Evolutionary conservation across 2,797 vertebrate genomes (phyloP).

Genomic region (Buceros bicornis): DNA sequence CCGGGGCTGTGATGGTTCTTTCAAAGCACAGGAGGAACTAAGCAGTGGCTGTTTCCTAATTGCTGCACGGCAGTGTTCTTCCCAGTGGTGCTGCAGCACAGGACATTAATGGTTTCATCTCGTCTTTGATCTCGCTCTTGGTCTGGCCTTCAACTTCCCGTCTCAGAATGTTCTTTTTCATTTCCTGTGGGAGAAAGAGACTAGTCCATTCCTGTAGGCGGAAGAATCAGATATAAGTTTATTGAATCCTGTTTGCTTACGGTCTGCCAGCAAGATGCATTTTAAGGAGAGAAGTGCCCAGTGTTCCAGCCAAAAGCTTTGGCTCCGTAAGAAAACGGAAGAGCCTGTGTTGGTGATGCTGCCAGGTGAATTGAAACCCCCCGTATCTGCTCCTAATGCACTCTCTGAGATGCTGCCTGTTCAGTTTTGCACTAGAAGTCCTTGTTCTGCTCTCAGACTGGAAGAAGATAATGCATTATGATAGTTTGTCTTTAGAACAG

Average conservation of each 20-base stretch:
- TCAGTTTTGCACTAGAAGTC: not conserved
- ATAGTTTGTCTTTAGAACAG: not conserved
- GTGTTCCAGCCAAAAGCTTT: not conserved
- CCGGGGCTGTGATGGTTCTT: not conserved
- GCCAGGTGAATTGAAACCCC: not conserved
- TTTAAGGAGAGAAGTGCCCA: not conserved
- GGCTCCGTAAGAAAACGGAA: not conserved
- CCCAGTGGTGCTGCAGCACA: not conserved
- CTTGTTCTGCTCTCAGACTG: not conserved
- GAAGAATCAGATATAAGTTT: constrained; percentile 47
- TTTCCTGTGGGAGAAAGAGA: constrained; percentile 50
- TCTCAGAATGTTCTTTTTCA: constrained; percentile 27
- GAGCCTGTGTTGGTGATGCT: not conserved
- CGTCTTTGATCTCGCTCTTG: not conserved
- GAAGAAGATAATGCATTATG: not conserved
- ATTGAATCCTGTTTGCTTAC: constrained; percentile 18
- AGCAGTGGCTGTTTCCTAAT: not conserved
- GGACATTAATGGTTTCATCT: not conserved
- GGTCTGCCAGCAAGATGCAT: not conserved
- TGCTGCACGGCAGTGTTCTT: fast-evolving
- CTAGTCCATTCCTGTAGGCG: not conserved
- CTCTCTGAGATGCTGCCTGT: not conserved
- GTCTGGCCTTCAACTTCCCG: not conserved
- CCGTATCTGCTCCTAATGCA: not conserved
- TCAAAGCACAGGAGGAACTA: not conserved